Conservation (phyloP, 2,113 vertebrate species). For the Sylvilagus bachmani region DNA sequence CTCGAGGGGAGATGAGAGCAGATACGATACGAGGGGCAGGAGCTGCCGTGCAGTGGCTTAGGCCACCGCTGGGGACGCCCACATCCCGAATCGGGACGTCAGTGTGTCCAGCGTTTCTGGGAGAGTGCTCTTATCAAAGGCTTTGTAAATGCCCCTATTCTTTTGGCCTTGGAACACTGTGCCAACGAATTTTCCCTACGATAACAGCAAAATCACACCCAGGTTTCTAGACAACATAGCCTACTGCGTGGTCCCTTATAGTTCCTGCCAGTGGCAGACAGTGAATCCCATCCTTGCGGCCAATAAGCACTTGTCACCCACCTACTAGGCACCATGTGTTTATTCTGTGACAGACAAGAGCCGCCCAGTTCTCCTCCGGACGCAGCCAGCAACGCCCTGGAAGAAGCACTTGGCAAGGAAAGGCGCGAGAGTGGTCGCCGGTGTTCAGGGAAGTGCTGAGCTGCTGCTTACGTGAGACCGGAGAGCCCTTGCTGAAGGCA, state of each 20-base stretch:
- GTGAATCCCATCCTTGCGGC: accelerated
- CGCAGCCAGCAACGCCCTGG: too few relatives aligned
- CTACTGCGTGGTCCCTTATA: accelerated
- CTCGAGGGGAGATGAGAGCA: background rate
- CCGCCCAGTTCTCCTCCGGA: too few relatives aligned
- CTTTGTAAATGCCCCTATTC: background rate
- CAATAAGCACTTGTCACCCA: accelerated
- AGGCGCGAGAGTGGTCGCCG: too few relatives aligned
- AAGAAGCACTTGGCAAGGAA: too few relatives aligned
- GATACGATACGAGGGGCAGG: background rate
- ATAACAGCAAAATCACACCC: background rate
- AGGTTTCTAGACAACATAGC: accelerated
- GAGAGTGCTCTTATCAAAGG: background rate
- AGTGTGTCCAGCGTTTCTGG: background rate
- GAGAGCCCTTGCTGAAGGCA: too few relatives aligned
- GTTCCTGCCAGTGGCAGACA: accelerated
- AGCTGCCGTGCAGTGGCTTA: too few relatives aligned
- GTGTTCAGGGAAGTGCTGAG: too few relatives aligned
- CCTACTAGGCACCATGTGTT: too few relatives aligned
- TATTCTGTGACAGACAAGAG: too few relatives aligned
- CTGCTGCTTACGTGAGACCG: too few relatives aligned
- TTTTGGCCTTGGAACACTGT: background rate
- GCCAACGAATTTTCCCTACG: accelerated
- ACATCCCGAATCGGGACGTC: too few relatives aligned
- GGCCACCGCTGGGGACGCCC: too few relatives aligned